Evolutionary conservation across 2,888 invertebrate species (phyloP), one percentile per base, ranked within the genome.

Genomic region (Polymixis lichenea): DNA sequence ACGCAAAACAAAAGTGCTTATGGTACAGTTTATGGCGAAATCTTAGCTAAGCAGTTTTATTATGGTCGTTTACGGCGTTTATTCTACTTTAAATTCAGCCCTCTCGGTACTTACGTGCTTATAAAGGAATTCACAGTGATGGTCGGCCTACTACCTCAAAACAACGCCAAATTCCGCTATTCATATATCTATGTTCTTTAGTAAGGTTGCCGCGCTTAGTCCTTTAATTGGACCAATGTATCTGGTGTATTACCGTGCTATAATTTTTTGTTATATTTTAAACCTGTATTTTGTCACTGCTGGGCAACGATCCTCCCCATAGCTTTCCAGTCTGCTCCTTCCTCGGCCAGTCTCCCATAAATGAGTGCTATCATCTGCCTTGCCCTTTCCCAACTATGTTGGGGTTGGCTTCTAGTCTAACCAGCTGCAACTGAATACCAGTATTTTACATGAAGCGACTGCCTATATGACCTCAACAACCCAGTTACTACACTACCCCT

Each of bases 71-170:
- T 17, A 19, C n/a, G 3, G 43, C 25, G 15, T 25, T 28, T 60
- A 72, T 66, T 66, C 66, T 28, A 32, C 9, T 53, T 32, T 6
- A 53, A 67, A 67, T 17, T 67, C 17, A 11, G 53, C 53, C n/a
- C 9, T 53, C 51, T 32, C 53, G n/a, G 51, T 66, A 22, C 2
- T 66, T 32, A 32, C 66, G 22, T 32, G 66, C 32, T 17, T 51
- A 51, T 51, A 53, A 51, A 65, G 32, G 25, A 49, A 49, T 0
- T 32, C 32, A 32, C 2, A 49, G 8, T 66, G 65, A 1, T 15
- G 22, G 28, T 28, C 2, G 7, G 65, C 5, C 15, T 28, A 28
- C 4, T 8, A 3, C 28, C 15, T 15, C 22, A 49, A 22, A 66
- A 49, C 19, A 28, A 49, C 25, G 13, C 25, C 7, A 9, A 28